Evolutionary conservation across 2,888 invertebrate species (phyloP).

Genomic region (Euphydryas editha): DNA sequence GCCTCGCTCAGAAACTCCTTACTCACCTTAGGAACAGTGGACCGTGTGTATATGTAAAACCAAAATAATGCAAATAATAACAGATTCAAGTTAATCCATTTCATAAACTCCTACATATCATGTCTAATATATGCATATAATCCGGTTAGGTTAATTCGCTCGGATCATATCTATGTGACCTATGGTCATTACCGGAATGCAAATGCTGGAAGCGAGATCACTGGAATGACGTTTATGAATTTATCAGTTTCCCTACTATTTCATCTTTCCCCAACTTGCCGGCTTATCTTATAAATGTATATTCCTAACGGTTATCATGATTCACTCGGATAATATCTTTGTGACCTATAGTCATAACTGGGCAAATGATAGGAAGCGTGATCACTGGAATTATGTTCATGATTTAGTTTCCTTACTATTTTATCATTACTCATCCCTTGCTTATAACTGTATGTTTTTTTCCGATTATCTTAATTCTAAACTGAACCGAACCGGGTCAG

Average conservation of each 20-base stretch:
- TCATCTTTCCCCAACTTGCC: neutral
- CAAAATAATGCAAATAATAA: neutral
- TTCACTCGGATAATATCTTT: neutral
- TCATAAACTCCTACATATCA: neutral
- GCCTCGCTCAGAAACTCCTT: too few species aligned
- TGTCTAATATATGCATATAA: neutral
- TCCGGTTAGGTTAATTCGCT: constrained; percentile 21
- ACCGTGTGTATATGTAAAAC: too few species aligned
- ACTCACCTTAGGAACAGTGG: too few species aligned
- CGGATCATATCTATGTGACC: constrained; percentile 35
- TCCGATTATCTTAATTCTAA: too few species aligned
- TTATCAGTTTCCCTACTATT: neutral
- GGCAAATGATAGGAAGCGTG: too few species aligned
- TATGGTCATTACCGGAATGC: constrained; percentile 33
- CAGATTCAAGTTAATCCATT: neutral
- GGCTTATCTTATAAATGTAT: neutral
- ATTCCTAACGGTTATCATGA: neutral
- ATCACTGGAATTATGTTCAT: too few species aligned
- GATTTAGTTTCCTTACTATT: too few species aligned
- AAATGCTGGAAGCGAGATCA: constrained; percentile 1
- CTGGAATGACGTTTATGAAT: neutral
- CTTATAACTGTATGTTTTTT: too few species aligned
- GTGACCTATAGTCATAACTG: too few species aligned
- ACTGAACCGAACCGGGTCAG: too few species aligned
- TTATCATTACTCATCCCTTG: too few species aligned